Evolutionary conservation across 2,797 vertebrate species (phyloP).

Genomic region (Eulemur rubriventer): DNA sequence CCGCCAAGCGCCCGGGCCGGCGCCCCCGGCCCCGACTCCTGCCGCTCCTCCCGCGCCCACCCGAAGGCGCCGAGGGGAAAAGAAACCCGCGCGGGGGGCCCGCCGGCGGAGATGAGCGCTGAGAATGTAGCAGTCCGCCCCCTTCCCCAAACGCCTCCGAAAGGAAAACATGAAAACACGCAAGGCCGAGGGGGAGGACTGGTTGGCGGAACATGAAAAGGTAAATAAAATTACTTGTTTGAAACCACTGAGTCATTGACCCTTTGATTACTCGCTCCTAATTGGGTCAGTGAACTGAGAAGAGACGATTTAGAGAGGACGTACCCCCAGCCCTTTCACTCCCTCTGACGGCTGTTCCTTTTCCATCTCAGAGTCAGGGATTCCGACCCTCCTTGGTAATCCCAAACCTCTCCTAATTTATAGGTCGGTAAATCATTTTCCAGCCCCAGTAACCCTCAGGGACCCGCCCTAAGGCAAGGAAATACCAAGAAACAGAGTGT

Average conservation of each 20-base stretch:
- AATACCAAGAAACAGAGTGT: background rate
- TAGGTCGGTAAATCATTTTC: background rate
- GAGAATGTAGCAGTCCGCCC: background rate
- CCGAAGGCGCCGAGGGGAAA: constrained; percentile 72
- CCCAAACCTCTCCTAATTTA: background rate
- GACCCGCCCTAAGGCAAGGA: background rate
- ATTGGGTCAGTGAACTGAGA: background rate
- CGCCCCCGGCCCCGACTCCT: constrained; percentile 56
- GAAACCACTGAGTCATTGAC: constrained; percentile 28
- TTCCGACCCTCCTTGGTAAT: background rate
- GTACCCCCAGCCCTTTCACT: background rate
- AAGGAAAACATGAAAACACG: background rate
- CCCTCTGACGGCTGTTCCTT: accelerated
- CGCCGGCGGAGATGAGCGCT: constrained; percentile 66
- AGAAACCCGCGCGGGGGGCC: constrained; percentile 55
- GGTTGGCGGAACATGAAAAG: background rate
- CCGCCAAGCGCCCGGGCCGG: background rate
- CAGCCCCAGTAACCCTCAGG: background rate
- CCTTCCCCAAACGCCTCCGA: accelerated
- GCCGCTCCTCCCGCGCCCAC: constrained; percentile 40
- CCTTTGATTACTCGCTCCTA: background rate
- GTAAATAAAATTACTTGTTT: constrained; percentile 68
- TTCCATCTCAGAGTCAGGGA: background rate
- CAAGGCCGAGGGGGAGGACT: background rate
- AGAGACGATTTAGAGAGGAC: background rate